Evolutionary conservation across 2,113 vertebrate species (phyloP).

Genomic region (Cyprinus carpio): DNA sequence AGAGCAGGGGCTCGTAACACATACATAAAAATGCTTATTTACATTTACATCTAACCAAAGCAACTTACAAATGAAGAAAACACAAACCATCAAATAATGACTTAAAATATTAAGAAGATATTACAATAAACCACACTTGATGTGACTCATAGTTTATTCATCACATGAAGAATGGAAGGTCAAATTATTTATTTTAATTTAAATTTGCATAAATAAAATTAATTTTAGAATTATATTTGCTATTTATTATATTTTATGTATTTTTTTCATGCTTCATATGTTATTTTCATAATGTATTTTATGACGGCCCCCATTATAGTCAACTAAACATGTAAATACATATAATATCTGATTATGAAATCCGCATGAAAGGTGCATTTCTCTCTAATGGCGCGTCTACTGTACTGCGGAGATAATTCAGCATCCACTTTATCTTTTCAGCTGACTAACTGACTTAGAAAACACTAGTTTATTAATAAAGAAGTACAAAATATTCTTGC

Average conservation of each 20-base stretch:
- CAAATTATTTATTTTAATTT: neutral
- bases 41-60: neutral
- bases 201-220: too few relatives aligned
- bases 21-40: neutral
- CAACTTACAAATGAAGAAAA: neutral
- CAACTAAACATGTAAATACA: neutral
- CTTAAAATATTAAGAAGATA: neutral
- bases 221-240: too few relatives aligned
- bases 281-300: too few relatives aligned
- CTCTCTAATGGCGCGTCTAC: neutral
- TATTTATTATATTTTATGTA: too few relatives aligned
- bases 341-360: too few relatives aligned
- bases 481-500: neutral
- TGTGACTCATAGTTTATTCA: neutral
- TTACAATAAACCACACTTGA: neutral
- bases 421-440: too few relatives aligned
- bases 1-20: too few relatives aligned
- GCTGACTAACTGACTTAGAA: neutral
- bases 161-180: neutral
- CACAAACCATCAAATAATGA: neutral
- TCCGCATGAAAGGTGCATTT: neutral
- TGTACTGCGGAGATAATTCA: too few relatives aligned
- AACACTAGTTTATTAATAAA: neutral
- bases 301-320: too few relatives aligned
- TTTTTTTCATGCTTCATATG: too few relatives aligned